Evolutionary conservation across 2,888 invertebrate species (phyloP).

Genomic region (Bombylius discolor): DNA sequence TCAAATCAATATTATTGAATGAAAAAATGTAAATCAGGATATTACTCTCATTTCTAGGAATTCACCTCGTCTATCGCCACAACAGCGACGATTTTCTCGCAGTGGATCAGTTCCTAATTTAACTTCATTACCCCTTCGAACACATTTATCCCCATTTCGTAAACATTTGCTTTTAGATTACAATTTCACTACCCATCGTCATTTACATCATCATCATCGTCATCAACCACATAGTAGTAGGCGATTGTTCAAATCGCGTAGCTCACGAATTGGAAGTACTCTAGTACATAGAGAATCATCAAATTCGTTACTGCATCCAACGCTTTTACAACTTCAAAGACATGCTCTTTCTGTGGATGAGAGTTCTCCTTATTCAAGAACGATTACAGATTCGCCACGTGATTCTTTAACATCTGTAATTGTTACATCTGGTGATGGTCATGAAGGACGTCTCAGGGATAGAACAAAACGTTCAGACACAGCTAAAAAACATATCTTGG

Average conservation of each 20-base stretch:
- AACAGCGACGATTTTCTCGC: constrained; percentile 33
- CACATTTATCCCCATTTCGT: constrained; percentile 26
- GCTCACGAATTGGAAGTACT: constrained; percentile 29
- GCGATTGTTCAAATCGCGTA: constrained; percentile 21
- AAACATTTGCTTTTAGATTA: constrained; percentile 28
- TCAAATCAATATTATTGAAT: too few species aligned
- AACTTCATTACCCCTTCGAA: constrained; percentile 13
- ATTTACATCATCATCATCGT: constrained; percentile 25
- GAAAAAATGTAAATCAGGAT: not conserved
- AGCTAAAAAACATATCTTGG: constrained; percentile 58
- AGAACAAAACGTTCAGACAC: constrained; percentile 45
- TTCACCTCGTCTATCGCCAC: constrained; percentile 30
- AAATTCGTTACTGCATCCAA: constrained; percentile 43
- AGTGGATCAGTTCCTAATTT: constrained; percentile 50
- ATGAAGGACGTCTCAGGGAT: constrained; percentile 42
- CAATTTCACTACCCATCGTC: constrained; percentile 27
- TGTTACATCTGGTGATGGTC: not conserved
- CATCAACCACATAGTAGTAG: constrained; percentile 32
- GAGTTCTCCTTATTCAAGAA: constrained; percentile 39
- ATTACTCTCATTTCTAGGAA: constrained; percentile 19
- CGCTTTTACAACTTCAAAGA: constrained; percentile 47
- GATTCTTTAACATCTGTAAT: constrained; percentile 9
- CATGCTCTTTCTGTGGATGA: constrained; percentile 77
- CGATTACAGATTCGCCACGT: constrained; percentile 6
- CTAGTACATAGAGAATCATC: constrained; percentile 34